phyloP scores from a whole-genome alignment of 2,797 vertebrate species.

The Rhinophrynus dorsalis region DNA sequence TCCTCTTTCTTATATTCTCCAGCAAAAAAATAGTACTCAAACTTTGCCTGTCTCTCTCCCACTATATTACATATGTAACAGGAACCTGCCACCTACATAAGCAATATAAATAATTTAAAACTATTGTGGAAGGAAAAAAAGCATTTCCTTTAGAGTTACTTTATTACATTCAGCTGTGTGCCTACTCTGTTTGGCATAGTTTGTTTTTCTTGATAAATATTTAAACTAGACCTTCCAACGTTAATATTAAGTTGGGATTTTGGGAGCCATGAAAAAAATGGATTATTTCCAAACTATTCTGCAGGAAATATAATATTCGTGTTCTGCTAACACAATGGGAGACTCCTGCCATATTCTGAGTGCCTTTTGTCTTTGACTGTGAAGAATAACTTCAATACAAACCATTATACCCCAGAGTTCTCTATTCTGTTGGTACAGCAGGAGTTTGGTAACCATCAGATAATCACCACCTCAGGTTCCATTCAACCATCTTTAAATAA shows the following conservation, averaged over 20 bases:
- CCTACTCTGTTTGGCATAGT: conserved; percentile 11
- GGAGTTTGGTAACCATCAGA: conserved; percentile 42
- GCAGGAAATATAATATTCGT: conserved; percentile 40
- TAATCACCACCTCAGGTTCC: conserved; percentile 43
- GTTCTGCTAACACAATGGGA: conserved; percentile 24
- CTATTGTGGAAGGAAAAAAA: not conserved
- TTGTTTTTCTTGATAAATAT: conserved; percentile 48
- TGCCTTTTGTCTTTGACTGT: conserved; percentile 38
- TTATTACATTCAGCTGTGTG: conserved; percentile 15
- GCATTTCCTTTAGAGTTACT: not conserved
- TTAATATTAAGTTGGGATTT: conserved; percentile 47
- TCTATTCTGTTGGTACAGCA: conserved; percentile 44
- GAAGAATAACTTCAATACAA: conserved; percentile 40
- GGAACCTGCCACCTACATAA: no score
- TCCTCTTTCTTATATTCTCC: no score
- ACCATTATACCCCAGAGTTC: conserved; percentile 43
- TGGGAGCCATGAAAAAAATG: conserved; percentile 40
- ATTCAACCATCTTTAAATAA: conserved; percentile 45
- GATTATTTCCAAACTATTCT: conserved; percentile 39
- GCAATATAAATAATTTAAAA: conserved; percentile 16
- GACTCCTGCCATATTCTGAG: conserved; percentile 28
- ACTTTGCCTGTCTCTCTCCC: no score
- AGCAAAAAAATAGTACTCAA: no score
- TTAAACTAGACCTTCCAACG: conserved; percentile 34
- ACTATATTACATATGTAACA: no score